Percentiles rank a stretch among this genome's conserved stretches.
phyloP scores from a whole-genome alignment of 2,113 vertebrate species.

The Pygoscelis antarcticus region DNA sequence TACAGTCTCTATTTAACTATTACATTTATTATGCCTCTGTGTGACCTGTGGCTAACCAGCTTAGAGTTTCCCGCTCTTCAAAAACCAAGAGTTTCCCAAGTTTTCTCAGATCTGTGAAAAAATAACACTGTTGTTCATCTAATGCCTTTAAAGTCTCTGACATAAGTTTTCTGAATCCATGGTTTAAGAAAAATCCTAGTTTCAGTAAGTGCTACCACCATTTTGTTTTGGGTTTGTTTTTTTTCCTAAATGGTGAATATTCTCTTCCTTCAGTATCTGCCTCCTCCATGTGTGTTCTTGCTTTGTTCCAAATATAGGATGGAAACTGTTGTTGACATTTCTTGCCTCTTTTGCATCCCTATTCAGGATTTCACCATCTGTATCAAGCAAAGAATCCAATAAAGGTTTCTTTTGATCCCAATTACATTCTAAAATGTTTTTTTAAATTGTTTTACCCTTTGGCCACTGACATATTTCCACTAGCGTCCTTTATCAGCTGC shows the following conservation, averaged over 20 bases:
- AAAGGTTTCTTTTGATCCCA: neutral
- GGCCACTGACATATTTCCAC: neutral
- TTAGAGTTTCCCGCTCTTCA: neutral
- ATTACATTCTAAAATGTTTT: neutral
- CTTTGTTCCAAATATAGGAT: neutral
- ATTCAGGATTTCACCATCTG: neutral
- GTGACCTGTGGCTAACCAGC: neutral
- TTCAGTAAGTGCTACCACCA: neutral
- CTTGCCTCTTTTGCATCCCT: neutral
- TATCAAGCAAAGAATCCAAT: neutral
- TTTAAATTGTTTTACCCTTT: neutral
- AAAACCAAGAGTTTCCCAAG: neutral
- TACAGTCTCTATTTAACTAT: neutral
- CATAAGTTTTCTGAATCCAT: neutral
- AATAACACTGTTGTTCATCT: neutral
- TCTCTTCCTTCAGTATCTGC: neutral
- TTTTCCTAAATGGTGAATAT: neutral
- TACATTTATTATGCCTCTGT: neutral
- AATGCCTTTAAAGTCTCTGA: neutral
- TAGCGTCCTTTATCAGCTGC: neutral
- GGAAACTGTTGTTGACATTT: neutral
- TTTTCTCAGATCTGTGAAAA: neutral
- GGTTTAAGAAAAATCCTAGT: neutral
- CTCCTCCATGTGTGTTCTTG: neutral
- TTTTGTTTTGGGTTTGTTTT: no score